Percentiles rank a stretch among this genome's conserved stretches.
These are phyloP conservation scores for Myotis yumanensis DNA, from an alignment of 2,113 vertebrate species.

Conservation along the genomic window DNA sequence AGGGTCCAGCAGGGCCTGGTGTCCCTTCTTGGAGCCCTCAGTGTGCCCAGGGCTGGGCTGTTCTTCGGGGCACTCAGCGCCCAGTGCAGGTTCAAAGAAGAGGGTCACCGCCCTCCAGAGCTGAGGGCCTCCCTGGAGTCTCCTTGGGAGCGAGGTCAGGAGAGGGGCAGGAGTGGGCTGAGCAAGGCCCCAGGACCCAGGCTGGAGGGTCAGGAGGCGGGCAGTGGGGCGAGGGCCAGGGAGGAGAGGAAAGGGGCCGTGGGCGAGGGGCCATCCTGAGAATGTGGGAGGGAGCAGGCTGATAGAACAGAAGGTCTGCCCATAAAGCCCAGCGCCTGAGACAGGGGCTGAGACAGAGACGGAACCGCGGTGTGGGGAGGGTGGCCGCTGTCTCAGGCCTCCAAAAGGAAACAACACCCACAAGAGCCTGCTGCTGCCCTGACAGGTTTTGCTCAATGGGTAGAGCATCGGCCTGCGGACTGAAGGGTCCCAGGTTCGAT, in stretches of 20 bases:
- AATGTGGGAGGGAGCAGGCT: neutral
- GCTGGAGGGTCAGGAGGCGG: neutral
- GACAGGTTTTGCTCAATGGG: too few species aligned
- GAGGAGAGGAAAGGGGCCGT: neutral
- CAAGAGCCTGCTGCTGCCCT: neutral
- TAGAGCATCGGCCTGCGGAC: too few species aligned
- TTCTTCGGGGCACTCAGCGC: neutral
- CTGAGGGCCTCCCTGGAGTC: too few species aligned
- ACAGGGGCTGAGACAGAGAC: neutral
- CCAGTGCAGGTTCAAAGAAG: neutral
- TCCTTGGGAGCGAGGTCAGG: neutral
- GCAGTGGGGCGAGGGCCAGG: neutral
- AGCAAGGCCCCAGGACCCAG: fast-evolving
- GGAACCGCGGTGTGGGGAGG: fast-evolving
- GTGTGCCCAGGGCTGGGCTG: neutral
- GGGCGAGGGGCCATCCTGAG: neutral
- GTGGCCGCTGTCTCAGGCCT: too few species aligned
- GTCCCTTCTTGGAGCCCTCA: neutral
- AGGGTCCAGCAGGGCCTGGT: neutral
- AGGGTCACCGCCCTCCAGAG: too few species aligned
- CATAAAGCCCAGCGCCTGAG: neutral
- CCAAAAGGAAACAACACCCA: neutral
- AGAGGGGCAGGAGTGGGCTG: fast-evolving
- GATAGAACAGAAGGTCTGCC: neutral
- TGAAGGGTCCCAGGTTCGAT: too few species aligned